Evolutionary conservation across 2,888 invertebrate genomes (phyloP), one percentile per base, ranked within the genome.

Genomic region (Melolontha melolontha): DNA sequence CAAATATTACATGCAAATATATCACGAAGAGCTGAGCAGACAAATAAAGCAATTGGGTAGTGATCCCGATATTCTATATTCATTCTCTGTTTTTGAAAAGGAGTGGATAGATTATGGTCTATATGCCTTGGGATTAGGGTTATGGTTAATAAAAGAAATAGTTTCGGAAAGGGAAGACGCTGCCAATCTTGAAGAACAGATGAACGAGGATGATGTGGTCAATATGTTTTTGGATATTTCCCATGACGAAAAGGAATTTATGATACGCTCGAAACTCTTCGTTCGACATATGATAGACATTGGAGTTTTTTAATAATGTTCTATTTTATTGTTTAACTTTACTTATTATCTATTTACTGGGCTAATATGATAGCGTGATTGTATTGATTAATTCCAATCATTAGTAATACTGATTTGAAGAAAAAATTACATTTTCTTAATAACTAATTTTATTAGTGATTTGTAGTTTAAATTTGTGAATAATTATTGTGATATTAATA

Each of bases 21-120:
- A 62, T 14, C 17, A 62, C 10, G 34, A 47, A 6, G 59, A 62
- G 47, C 39, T 62, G 7, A 34, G 59, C 39, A 62, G 2, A 11
- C n/a, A 17, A 16, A 47, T 62, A 47, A 34, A 39, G 11, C 47
- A 62, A 14, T 42, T 62, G 10, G 59, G 59, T 2, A 62, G 59
- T 5, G 12, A 62, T 47, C 59, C 59, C 8, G 47, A 62, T 1
- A 47, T 17, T 27, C 14, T 59, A 5, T 59, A 59, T 11, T 47
- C 59, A 5, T 44, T 14, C n/a, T 42, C 22, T 2, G 14, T 62
- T 0, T 47, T 62, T 14, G 47, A 62, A 17, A 8, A 39, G 11
- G 59, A 62, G 12, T 62, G 59, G 59, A 47, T 5, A 47, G 14
- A 5, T 1, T 39, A 39, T 16, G 59, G 34, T 7, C 2, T 39